phyloP scores from a whole-genome alignment of 2,113 vertebrate species.

The Seriola rivoliana region DNA sequence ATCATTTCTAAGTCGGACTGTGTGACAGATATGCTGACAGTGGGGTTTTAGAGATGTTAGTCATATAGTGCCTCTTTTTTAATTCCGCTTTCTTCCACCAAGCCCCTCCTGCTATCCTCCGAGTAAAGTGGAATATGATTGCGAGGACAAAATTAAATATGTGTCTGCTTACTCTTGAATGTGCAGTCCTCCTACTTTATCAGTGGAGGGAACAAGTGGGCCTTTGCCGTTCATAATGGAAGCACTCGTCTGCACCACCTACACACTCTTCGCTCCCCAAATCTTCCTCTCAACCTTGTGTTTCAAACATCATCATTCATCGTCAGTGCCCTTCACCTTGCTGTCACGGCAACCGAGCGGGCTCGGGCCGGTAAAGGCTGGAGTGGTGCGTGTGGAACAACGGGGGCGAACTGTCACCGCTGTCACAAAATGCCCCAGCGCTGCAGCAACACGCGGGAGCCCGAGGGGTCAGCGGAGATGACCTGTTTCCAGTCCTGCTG shows the following conservation, averaged over 20 bases:
- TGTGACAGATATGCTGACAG: slow-evolving; percentile 69
- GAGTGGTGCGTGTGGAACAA: slow-evolving; percentile 23
- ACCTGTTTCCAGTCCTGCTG: slow-evolving; percentile 54
- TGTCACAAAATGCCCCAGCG: slow-evolving; percentile 34
- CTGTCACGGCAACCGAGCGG: not conserved
- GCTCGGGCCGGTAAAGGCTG: not conserved
- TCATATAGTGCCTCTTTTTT: slow-evolving; percentile 19
- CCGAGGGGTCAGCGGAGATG: slow-evolving; percentile 55
- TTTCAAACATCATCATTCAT: slow-evolving; percentile 16
- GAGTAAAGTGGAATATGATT: slow-evolving; percentile 37
- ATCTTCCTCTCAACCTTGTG: slow-evolving; percentile 11
- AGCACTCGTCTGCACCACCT: slow-evolving; percentile 9
- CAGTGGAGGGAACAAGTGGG: slow-evolving; percentile 15
- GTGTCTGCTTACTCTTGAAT: slow-evolving; percentile 10
- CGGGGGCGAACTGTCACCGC: slow-evolving; percentile 17
- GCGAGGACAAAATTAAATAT: slow-evolving; percentile 47
- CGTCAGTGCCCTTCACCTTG: slow-evolving; percentile 50
- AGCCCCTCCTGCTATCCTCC: not conserved
- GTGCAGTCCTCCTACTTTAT: not conserved
- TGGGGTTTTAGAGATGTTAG: slow-evolving; percentile 48
- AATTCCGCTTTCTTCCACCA: slow-evolving; percentile 1
- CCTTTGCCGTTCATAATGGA: slow-evolving; percentile 6
- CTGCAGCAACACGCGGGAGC: slow-evolving; percentile 39
- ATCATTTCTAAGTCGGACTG: slow-evolving; percentile 40
- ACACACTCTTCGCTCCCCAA: not conserved